A percentile compares a stretch with the other conserved stretches of the same genome.
These are phyloP conservation scores for Harpalus rufipes DNA, from an alignment of 2,888 invertebrate genomes.

Conservation along the genomic window DNA sequence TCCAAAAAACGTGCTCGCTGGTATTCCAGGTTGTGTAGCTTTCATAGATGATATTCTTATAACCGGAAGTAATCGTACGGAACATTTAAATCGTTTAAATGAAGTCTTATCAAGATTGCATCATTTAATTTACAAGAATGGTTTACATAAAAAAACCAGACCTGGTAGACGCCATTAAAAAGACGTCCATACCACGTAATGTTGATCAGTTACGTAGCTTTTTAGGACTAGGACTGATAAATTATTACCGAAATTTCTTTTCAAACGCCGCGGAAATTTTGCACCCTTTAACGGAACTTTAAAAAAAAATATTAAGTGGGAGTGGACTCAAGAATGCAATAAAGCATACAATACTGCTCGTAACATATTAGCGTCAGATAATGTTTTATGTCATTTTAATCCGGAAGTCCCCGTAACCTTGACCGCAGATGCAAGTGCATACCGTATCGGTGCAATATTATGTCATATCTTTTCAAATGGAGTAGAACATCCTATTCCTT, in stretches of 20 bases:
- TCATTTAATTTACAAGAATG: background rate
- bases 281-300: background rate
- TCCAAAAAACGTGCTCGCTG: constrained; percentile 68
- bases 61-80: background rate
- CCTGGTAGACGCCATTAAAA: background rate
- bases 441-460: constrained; percentile 3
- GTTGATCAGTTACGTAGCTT: background rate
- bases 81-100: constrained; percentile 14
- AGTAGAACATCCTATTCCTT: background rate
- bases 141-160: constrained; percentile 2
- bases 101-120: background rate
- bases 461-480: background rate
- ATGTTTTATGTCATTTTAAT: constrained; percentile 14
- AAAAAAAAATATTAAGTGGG: constrained; percentile 11
- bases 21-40: constrained; percentile 8
- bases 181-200: background rate
- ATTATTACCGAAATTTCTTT: background rate
- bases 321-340: constrained; percentile 7
- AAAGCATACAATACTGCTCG: background rate
- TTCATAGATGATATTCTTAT: background rate
- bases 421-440: background rate
- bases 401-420: background rate
- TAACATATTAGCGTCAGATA: constrained; percentile 1
- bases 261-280: background rate
- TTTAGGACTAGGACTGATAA: background rate